Evolutionary conservation across 2,888 invertebrate species (phyloP), one percentile per base, ranked within the genome.

Genomic region (Torymus texanus): DNA sequence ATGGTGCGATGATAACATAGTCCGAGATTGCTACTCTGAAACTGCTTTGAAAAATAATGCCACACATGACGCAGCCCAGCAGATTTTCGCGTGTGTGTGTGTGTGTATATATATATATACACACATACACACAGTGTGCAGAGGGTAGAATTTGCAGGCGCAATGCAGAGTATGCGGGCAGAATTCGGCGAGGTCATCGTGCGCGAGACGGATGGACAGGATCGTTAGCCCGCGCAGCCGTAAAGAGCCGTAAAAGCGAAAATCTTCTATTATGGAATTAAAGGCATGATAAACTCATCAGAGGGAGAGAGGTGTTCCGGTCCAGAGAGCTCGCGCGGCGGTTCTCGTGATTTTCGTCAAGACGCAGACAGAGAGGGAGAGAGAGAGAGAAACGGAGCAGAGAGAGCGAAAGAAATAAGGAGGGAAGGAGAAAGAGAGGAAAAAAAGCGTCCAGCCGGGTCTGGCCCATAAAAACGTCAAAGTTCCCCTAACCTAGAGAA

Each of bases 401-500:
- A 51, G 72, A 72, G 62, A 53, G 53, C 41, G 16, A 73, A 11
- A 53, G 14, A 62, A 14, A 58, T 21, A 65, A 51, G 55, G 53
- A 78, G 78, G 74, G 51, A 58, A 21, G 68, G 24, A 68, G 66
- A 81, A 81, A 75, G 83, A 85, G 85, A 86, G 83, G 86, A 86
- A 82, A 84, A 85, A 55, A 63, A 13, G 1, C 8, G 50, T 18
- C 83, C 83, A 86, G 85, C 80, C 85, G 84, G 87, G 85, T 85
- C 88, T 87, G 88, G 88, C 86, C 88, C 89, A 89, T 89, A 89
- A 89, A 89, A 89, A 89, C 89, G 89, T 89, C 89, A 89, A 89
- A 89, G 88, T 88, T 89, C 89, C 88, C 89, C 88, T 89, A 89
- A 89, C 88, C 88, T 89, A 89, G 89, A 89, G 89, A 88, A 89